Evolutionary conservation across 2,113 vertebrate genomes (phyloP).

Genomic region (Rhipidura dahli): DNA sequence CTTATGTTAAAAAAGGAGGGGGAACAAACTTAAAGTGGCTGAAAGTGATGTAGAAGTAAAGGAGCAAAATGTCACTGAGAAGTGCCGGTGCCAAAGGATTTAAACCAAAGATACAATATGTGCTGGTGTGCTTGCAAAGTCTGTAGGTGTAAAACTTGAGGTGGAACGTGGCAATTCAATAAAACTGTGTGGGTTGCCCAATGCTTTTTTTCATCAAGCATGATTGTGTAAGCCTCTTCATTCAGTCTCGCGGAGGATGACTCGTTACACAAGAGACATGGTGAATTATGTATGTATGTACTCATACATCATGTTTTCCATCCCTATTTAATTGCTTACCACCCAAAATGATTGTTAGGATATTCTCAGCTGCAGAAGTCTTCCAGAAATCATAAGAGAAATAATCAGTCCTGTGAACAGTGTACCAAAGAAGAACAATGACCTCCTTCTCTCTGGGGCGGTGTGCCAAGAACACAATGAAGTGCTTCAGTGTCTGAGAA

Average conservation of each 20-base stretch:
- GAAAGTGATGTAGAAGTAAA: not conserved
- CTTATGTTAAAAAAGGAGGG: not conserved
- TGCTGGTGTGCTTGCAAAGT: not conserved
- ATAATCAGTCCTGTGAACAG: not conserved
- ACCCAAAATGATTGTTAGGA: slow-evolving; percentile 1
- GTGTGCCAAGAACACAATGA: not conserved
- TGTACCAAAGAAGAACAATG: not conserved
- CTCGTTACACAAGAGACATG: not conserved
- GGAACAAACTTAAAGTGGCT: not conserved
- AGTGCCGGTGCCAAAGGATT: not conserved
- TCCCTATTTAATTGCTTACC: not conserved
- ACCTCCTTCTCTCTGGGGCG: not conserved
- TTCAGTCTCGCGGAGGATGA: not conserved
- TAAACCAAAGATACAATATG: not conserved
- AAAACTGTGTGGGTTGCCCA: not conserved
- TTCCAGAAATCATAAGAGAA: slow-evolving; percentile 30
- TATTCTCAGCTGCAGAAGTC: slow-evolving; percentile 13
- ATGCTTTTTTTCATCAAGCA: not conserved
- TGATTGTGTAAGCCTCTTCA: not conserved
- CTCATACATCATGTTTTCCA: slow-evolving; percentile 33
- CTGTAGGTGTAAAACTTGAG: not conserved
- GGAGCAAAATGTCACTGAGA: not conserved
- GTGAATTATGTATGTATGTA: not conserved
- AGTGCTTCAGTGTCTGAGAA: slow-evolving; percentile 33
- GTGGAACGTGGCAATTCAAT: not conserved